Base-by-base conservation (phyloP, 2,888 invertebrate genomes). In the Neoascia interrupta region DNA sequence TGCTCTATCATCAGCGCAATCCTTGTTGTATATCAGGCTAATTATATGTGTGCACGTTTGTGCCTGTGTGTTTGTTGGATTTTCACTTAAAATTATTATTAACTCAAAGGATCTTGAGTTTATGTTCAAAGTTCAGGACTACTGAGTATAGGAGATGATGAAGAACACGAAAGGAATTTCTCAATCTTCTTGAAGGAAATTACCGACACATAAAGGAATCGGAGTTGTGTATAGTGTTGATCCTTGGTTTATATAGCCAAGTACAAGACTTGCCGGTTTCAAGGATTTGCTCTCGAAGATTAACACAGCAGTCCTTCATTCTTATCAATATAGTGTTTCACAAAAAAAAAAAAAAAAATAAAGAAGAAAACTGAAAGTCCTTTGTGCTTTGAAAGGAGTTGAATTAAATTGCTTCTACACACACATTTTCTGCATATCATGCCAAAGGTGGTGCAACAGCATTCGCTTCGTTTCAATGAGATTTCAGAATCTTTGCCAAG, bases 41-140 rank as follows among this genome's bases (percentile, higher is more conserved):
- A 31, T 8, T 6, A 31, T 31, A 8, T 31, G n/a, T 4, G 16
- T 36, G 2, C 49, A 18, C 15, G 13, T 41, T 13, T 34, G 11
- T 23, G 23, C 56, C 10, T 36, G n/a, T 73, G 47, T 63, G 47
- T 54, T 58, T 43, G 37, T 43, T 58, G 70, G 63, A 51, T 45
- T 43, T 75, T 51, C 75, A 63, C 75, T 63, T 75, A 19, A 51
- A 63, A 39, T 75, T 70, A 69, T 63, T 69, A 69, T 68, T 56
- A 74, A 68, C 74, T 69, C 43, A 45, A 43, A 61, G 49, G 47
- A 43, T 47, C 31, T 58, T 45, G 19, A 56, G 26, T 51, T 31
- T 53, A 43, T 16, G 45, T 36, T 47, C 11, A 21, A 56, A 60
- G 39, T 53, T 64, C 47, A 11, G 28, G 54, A 45, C 15, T 60